Conservation (phyloP, 2,113 vertebrate species). For the Limanda limanda region DNA sequence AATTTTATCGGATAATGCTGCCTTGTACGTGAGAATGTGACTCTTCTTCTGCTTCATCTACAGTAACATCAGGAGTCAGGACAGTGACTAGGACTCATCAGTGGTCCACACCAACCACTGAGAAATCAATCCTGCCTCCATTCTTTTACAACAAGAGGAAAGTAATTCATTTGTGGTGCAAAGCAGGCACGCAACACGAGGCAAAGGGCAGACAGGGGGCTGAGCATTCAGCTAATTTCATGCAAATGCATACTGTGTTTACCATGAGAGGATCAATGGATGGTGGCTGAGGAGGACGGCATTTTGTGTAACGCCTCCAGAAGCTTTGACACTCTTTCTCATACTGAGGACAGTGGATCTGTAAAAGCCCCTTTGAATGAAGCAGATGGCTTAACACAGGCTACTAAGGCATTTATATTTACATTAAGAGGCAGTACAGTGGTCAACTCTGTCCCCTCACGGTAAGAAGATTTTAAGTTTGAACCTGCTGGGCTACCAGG, state of each 20-base stretch:
- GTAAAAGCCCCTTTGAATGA: neutral
- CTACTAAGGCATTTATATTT: neutral
- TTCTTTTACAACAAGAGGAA: slow-evolving; percentile 1
- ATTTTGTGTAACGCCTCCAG: slow-evolving; percentile 19
- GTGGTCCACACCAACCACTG: slow-evolving; percentile 4
- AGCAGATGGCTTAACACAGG: neutral
- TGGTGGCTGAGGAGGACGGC: slow-evolving; percentile 4
- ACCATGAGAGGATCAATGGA: slow-evolving; percentile 33
- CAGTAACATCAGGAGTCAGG: slow-evolving; percentile 6
- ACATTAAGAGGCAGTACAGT: no score
- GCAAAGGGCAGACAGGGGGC: slow-evolving; percentile 17
- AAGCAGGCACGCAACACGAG: slow-evolving; percentile 11
- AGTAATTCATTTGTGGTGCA: slow-evolving; percentile 33
- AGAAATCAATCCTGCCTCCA: slow-evolving; percentile 34
- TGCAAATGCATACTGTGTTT: slow-evolving; percentile 33
- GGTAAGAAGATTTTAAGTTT: no score
- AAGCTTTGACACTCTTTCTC: slow-evolving; percentile 10
- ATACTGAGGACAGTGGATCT: neutral
- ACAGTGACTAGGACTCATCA: slow-evolving; percentile 20
- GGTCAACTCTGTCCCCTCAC: no score
- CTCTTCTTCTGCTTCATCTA: neutral
- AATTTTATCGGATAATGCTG: neutral
- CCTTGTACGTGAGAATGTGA: neutral
- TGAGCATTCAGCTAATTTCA: slow-evolving; percentile 15
- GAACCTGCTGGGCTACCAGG: no score